Evolutionary conservation across 2,888 invertebrate genomes (phyloP).

Genomic region (Nipponacmea schrenckii): DNA sequence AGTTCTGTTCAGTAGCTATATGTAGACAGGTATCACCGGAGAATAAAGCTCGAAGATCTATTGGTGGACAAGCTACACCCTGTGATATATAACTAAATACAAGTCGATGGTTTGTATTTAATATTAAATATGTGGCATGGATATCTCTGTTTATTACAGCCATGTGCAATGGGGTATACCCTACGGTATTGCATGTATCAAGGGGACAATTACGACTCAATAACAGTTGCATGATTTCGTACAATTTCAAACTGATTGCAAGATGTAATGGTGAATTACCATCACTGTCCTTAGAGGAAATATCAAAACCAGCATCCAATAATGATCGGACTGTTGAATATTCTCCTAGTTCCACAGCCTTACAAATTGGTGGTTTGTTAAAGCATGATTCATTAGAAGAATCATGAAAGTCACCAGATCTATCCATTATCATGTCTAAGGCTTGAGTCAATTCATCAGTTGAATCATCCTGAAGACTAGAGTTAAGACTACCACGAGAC

Average conservation of each 20-base stretch:
- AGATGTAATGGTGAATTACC: conserved; percentile 16
- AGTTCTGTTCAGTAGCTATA: conserved; percentile 20
- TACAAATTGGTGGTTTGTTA: conserved; percentile 11
- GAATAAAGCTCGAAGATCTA: conserved; percentile 17
- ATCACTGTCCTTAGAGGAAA: conserved; percentile 14
- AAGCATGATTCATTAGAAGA: neutral
- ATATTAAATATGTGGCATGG: conserved; percentile 16
- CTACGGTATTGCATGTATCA: conserved; percentile 10
- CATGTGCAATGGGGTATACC: conserved; percentile 15
- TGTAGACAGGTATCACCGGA: conserved; percentile 19
- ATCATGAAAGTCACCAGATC: neutral
- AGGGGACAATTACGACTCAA: conserved; percentile 12
- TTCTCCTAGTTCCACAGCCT: conserved; percentile 13
- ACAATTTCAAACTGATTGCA: conserved; percentile 11
- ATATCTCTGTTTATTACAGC: conserved; percentile 16
- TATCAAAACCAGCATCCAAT: conserved; percentile 17
- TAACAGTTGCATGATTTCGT: conserved; percentile 16
- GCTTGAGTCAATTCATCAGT: neutral
- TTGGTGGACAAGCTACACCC: conserved; percentile 10
- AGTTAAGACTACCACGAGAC: neutral
- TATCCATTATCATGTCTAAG: neutral
- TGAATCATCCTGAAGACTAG: neutral
- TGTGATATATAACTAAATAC: conserved; percentile 1
- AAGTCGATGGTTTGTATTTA: conserved; percentile 3
- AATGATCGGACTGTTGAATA: conserved; percentile 9